phyloP scores from a whole-genome alignment of 2,113 vertebrate species.

The Arvicanthis niloticus region DNA sequence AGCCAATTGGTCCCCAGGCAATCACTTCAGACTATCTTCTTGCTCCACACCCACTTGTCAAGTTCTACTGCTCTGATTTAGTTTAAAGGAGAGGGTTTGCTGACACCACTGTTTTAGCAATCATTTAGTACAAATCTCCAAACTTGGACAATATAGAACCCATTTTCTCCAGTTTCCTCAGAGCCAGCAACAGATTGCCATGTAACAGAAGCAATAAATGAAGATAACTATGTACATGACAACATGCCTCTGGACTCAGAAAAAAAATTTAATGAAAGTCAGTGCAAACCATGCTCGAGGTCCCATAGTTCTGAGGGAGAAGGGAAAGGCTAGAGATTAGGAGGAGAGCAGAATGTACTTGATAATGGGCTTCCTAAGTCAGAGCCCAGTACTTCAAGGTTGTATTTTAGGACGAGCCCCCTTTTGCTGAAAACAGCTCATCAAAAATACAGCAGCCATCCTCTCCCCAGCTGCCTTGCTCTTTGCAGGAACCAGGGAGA shows the following conservation, averaged over 20 bases:
- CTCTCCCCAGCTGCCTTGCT: not conserved
- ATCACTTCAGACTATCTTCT: constrained; percentile 1
- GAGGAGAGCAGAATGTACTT: not conserved
- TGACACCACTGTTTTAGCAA: not conserved
- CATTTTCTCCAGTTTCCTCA: not conserved
- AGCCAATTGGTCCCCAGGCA: not conserved
- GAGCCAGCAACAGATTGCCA: constrained; percentile 27
- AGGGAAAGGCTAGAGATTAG: not conserved
- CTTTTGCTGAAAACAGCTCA: constrained; percentile 15
- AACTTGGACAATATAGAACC: not conserved
- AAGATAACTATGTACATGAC: not conserved
- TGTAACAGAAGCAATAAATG: not conserved
- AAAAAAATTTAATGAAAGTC: constrained; percentile 5
- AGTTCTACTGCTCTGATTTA: not conserved
- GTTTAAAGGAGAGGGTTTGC: constrained; percentile 8
- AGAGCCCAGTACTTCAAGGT: not conserved
- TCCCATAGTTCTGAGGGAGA: not conserved
- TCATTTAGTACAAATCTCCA: constrained; percentile 31
- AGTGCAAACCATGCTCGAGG: not conserved
- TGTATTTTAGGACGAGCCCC: not conserved
- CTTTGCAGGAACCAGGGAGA: not conserved
- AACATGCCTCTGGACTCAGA: not conserved
- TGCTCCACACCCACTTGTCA: not conserved
- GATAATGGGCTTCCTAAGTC: constrained; percentile 13
- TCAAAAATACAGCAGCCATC: not conserved